Evolutionary conservation across 2,888 invertebrate genomes (phyloP).

Genomic region (Amaurobius ferox): DNA sequence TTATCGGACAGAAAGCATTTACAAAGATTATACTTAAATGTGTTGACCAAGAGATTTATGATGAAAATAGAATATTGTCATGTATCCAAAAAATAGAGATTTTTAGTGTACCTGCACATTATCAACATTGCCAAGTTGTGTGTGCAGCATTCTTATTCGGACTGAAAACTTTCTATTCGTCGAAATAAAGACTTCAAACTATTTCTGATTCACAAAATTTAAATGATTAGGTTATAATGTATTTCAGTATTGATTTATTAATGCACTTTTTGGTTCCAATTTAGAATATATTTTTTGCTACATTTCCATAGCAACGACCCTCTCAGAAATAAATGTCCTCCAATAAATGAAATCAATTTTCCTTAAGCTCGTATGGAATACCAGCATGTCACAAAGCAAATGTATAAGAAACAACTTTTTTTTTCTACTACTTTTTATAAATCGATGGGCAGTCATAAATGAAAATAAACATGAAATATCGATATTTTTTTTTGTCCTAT

Average conservation of each 20-base stretch:
- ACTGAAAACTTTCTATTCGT: too few species aligned
- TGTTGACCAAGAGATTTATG: too few species aligned
- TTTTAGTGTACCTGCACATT: too few species aligned
- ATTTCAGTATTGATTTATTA: neutral
- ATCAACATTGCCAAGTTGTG: too few species aligned
- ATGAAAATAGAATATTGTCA: too few species aligned
- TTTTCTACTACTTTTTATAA: neutral
- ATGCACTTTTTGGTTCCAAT: conserved; percentile 8
- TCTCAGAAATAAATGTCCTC: neutral
- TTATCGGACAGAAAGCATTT: too few species aligned
- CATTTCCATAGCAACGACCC: neutral
- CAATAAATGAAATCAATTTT: conserved; percentile 18
- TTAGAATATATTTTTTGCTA: neutral
- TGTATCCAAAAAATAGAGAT: too few species aligned
- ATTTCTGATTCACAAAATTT: too few species aligned
- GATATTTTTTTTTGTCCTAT: neutral
- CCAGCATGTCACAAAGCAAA: neutral
- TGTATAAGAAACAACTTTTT: neutral
- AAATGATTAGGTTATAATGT: neutral
- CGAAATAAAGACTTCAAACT: too few species aligned
- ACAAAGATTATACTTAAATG: too few species aligned
- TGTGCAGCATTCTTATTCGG: too few species aligned
- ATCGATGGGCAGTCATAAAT: neutral
- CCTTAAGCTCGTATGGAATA: neutral
- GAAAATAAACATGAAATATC: conserved; percentile 12